Evolutionary conservation across 2,797 vertebrate species (phyloP).

Genomic region (Cynopterus sphinx): DNA sequence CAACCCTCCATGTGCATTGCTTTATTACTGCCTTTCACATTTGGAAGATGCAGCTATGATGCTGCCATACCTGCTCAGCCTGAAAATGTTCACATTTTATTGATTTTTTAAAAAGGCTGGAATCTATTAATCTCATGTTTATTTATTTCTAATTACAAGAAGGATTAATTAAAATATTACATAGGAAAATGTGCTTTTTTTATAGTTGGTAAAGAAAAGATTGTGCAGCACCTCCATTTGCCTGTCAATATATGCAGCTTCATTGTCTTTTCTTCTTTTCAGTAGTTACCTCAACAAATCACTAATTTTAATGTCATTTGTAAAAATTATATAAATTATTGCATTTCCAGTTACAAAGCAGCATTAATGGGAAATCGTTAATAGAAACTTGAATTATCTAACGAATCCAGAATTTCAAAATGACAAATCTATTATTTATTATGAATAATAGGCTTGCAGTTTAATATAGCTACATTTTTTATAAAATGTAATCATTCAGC

Average conservation of each 20-base stretch:
- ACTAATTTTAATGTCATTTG: conserved; percentile 41
- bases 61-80: neutral
- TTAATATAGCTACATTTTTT: neutral
- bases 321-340: conserved; percentile 6
- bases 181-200: neutral
- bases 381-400: conserved; percentile 58
- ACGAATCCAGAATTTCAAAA: conserved; percentile 54
- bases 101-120: neutral
- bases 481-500: neutral
- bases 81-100: neutral
- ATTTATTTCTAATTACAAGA: conserved; percentile 5
- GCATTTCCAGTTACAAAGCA: conserved; percentile 47
- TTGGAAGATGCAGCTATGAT: neutral
- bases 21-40: neutral
- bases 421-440: conserved; percentile 53
- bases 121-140: neutral
- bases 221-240: neutral
- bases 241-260: neutral
- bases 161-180: neutral
- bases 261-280: conserved; percentile 26
- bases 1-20: neutral
- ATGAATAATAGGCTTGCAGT: neutral
- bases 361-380: conserved; percentile 54
- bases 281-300: conserved; percentile 35
- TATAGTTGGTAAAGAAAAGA: neutral